Conservation (phyloP, 35 echinoderm and acorn worm species). For the Apostichopus parvimensis region DNA sequence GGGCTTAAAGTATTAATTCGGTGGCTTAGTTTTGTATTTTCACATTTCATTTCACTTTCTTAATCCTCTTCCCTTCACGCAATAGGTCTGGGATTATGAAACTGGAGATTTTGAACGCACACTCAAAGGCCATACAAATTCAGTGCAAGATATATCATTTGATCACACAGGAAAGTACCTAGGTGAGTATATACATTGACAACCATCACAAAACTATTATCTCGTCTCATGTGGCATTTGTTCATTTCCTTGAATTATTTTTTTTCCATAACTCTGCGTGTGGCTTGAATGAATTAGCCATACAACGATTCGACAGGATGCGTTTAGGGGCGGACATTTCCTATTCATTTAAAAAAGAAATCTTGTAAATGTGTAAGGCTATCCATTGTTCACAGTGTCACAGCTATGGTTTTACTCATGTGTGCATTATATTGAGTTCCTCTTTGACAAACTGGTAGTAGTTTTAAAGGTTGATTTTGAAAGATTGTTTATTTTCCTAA, state of each 20-base stretch:
- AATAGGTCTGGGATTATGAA: conserved; percentile 98
- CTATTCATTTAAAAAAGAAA: background rate
- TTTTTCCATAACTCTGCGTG: background rate
- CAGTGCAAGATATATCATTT: conserved; percentile 98
- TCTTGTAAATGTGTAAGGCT: too few species aligned
- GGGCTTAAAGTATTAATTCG: too few species aligned
- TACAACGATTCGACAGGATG: background rate
- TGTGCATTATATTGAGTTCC: too few species aligned
- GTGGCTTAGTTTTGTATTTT: too few species aligned
- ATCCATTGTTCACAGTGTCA: too few species aligned
- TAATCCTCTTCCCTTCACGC: too few species aligned
- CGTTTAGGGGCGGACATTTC: background rate
- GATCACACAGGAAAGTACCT: conserved; percentile 93
- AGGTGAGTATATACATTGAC: conserved; percentile 61
- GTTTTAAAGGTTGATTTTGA: too few species aligned
- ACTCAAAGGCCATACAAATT: conserved; percentile 94
- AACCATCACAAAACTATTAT: background rate
- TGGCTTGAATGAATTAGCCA: background rate
- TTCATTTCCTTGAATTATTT: background rate
- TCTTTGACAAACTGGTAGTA: too few species aligned
- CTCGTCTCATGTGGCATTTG: background rate
- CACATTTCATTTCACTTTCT: too few species aligned
- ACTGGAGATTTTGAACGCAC: conserved; percentile 97
- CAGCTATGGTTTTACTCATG: too few species aligned
- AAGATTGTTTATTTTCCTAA: background rate